phyloP scores from a whole-genome alignment of 1,140 invertebrate species.

The Heterodera schachtii region DNA sequence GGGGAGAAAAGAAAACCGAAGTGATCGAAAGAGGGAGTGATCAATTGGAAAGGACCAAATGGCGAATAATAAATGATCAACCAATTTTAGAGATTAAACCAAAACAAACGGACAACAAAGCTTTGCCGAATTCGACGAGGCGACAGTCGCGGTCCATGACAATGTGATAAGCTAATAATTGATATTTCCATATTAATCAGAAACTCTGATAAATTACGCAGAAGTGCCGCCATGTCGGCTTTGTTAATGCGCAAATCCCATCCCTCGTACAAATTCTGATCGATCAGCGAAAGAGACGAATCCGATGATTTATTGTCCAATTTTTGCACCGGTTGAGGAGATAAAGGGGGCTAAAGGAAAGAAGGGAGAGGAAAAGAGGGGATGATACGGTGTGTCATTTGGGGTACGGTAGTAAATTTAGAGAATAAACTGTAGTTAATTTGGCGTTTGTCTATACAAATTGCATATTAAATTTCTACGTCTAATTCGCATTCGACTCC shows the following conservation, averaged over 20 bases:
- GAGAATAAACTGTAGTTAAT: too few relatives aligned
- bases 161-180: conserved; percentile 67
- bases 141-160: conserved; percentile 66
- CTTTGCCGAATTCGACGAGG: conserved; percentile 60
- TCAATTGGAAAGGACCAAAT: too few relatives aligned
- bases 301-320: background rate
- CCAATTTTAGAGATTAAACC: background rate
- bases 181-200: conserved; percentile 27
- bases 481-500: background rate
- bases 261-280: conserved; percentile 19
- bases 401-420: too few relatives aligned
- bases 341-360: too few relatives aligned
- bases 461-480: background rate
- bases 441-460: background rate
- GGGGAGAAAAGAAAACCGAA: too few relatives aligned
- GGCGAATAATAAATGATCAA: too few relatives aligned
- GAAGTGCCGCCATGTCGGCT: conserved; percentile 34
- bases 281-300: conserved; percentile 16
- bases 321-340: background rate
- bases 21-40: too few relatives aligned
- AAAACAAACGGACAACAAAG: conserved; percentile 48
- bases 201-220: conserved; percentile 30
- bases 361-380: too few relatives aligned
- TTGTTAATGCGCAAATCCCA: conserved; percentile 38
- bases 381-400: background rate